A percentile compares a stretch with the other conserved stretches of the same genome.
phyloP scores from a whole-genome alignment of 2,797 vertebrate genomes.

The Silurus aristotelis region DNA sequence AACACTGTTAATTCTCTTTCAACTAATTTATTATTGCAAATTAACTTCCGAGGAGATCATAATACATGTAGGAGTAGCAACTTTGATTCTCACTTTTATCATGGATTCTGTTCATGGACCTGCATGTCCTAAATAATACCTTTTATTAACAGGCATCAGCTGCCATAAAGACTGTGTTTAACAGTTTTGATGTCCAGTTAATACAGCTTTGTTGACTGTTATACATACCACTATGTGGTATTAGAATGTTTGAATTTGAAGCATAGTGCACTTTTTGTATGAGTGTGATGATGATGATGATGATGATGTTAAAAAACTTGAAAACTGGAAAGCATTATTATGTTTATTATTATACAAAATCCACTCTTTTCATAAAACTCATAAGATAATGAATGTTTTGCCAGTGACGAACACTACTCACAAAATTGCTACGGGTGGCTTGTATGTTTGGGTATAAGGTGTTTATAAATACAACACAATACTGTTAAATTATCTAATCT shows the following conservation, averaged over 20 bases:
- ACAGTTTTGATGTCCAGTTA: neutral
- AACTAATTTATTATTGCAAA: neutral
- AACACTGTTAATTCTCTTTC: neutral
- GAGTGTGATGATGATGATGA: neutral
- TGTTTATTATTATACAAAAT: neutral
- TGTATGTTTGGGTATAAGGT: neutral
- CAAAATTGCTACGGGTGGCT: neutral
- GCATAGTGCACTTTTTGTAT: neutral
- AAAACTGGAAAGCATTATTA: neutral
- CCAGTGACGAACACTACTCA: neutral
- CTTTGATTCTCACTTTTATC: neutral
- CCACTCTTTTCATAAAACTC: neutral
- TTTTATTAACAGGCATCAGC: neutral
- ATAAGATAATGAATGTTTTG: neutral
- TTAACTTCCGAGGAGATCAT: neutral
- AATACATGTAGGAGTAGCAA: neutral
- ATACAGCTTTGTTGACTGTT: neutral
- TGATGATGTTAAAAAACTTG: neutral
- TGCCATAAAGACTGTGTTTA: neutral
- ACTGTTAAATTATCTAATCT: neutral
- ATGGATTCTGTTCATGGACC: neutral
- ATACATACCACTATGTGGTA: neutral
- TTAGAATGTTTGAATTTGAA: neutral
- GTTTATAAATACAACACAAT: neutral
- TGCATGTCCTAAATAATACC: neutral